phyloP scores from a whole-genome alignment of 2,113 vertebrate species.

The Leucoraja erinaceus region DNA sequence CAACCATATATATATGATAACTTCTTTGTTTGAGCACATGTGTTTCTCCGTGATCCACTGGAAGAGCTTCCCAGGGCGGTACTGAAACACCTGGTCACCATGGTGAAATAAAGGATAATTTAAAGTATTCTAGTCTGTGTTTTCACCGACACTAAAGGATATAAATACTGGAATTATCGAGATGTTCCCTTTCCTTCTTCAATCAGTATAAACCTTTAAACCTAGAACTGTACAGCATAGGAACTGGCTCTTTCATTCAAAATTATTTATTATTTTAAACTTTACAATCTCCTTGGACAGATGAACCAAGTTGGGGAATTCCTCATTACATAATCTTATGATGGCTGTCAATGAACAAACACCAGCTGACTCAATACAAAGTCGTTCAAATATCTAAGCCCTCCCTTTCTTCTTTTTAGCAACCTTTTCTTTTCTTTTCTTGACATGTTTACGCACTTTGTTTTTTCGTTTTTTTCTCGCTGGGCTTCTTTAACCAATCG shows the following conservation, averaged over 20 bases:
- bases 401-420: constrained; percentile 77
- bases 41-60: too few relatives aligned
- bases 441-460: constrained; percentile 84
- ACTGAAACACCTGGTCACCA: too few relatives aligned
- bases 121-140: too few relatives aligned
- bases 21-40: too few relatives aligned
- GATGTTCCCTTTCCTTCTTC: too few relatives aligned
- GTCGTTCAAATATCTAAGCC: constrained; percentile 40
- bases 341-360: not conserved
- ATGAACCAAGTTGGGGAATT: not conserved
- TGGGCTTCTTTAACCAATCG: constrained; percentile 82
- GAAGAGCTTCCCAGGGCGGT: too few relatives aligned
- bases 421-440: constrained; percentile 85
- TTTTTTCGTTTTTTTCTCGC: constrained; percentile 83
- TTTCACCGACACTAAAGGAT: too few relatives aligned
- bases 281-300: not conserved
- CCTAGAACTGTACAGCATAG: too few relatives aligned
- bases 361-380: not conserved
- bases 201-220: too few relatives aligned
- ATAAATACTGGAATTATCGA: too few relatives aligned
- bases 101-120: too few relatives aligned
- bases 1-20: too few relatives aligned
- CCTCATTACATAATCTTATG: not conserved
- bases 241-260: not conserved
- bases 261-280: not conserved